Conservation (phyloP, 2,113 vertebrate species). For the Pachyramphus minor region DNA sequence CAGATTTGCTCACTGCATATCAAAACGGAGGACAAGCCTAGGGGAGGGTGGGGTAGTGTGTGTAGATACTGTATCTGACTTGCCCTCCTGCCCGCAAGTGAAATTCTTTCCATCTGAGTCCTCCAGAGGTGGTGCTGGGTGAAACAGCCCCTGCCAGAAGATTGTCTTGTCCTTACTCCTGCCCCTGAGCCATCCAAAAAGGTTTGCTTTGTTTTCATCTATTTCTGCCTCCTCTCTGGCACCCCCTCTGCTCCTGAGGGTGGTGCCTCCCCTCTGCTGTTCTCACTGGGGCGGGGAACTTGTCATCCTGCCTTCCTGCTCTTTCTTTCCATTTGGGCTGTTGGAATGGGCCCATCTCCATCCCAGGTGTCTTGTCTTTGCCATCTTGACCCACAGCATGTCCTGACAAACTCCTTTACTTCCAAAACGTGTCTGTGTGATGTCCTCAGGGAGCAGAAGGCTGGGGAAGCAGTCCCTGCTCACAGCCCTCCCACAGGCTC, state of each 20-base stretch:
- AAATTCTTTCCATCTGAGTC: conserved; percentile 62
- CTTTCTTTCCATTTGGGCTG: not conserved
- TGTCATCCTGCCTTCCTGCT: not conserved
- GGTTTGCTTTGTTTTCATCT: not conserved
- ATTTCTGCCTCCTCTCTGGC: not conserved
- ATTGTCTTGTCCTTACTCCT: conserved; percentile 5
- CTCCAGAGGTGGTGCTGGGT: not conserved
- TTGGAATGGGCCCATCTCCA: not conserved
- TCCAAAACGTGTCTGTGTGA: fast-evolving
- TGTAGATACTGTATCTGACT: conserved; percentile 41
- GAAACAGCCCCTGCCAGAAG: not conserved
- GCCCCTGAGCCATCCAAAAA: not conserved
- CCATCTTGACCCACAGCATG: not conserved
- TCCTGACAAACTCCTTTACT: not conserved
- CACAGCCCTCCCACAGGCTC: not conserved
- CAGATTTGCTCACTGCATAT: not conserved
- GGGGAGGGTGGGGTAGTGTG: not conserved
- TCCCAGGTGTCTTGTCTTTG: not conserved
- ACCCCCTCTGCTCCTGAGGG: not conserved
- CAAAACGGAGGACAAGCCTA: not conserved
- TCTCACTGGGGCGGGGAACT: not conserved
- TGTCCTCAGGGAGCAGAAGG: not conserved
- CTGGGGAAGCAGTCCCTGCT: not conserved
- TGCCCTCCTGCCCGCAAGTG: conserved; percentile 22
- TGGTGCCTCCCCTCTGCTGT: not conserved